Base-by-base conservation (phyloP, 1,140 invertebrate species). In the Drosophila kikkawai region DNA sequence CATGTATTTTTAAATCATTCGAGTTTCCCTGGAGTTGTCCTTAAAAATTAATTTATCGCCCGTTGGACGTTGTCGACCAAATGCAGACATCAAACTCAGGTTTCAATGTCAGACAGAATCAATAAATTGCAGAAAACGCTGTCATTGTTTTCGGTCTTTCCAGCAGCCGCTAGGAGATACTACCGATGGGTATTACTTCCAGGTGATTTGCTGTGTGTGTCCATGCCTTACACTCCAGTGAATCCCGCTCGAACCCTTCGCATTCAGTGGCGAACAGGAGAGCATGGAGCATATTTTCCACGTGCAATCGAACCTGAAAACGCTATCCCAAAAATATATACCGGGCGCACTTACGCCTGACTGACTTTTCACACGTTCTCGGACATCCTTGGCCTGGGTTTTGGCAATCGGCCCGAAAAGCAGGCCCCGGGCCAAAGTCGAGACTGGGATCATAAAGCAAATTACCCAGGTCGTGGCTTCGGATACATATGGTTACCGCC, bases 21-120 rank as follows among this genome's bases (percentile, higher is more conserved):
- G 13, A 13, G 4, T 4, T 37, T 9, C 32, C 17, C 17, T 7
- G 19, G 13, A 61, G 7, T 17, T n/a, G 36, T n/a, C 17, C 11
- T 13, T 63, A 22, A 22, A 22, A 19, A 61, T 65, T 42, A 66
- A 66, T 66, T 41, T 32, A 66, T n/a, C 41, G 22, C 17, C 3
- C 15, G 8, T n/a, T n/a, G 34, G 34, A 4, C 3, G 17, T 7
- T 12, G 32, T 41, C 39, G 19, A 36, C 13, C 50, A 78, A 86
- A 75, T 69, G 37, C 42, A 82, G 71, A 58, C 67, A 87, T 88
- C 65, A 84, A 61, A 36, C 26, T 55, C 32, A 19, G 59, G 57
- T 85, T 85, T 88, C 85, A 88, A 88, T 88, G 85, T 90, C 85
- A 88, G 86, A 88, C 81, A 53, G 68, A 90, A 88, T 88, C 85